Evolutionary conservation across 2,113 vertebrate genomes (phyloP), one percentile per base, ranked within the genome.

Genomic region (Myiopsitta monachus): DNA sequence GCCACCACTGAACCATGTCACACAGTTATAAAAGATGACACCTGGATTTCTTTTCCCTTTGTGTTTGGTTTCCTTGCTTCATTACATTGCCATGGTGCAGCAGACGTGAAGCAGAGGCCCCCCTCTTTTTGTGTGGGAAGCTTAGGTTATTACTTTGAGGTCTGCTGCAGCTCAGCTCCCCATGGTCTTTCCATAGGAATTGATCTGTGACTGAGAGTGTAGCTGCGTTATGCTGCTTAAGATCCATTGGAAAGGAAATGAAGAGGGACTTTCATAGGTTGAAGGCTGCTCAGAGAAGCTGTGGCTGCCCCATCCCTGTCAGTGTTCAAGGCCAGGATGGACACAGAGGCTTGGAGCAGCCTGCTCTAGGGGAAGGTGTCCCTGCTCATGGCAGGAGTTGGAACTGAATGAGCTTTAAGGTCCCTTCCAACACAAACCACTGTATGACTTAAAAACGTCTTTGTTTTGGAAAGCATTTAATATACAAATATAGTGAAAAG

Each of bases 61-160:
- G 44, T 39, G 44, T 70, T 91, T 72, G 43, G 18, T 72, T 70
- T 76, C 38, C 68, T 64, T 75, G 38, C 68, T 69, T 75, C n/a
- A 6, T 51, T 80, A 6, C 43, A 7, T 22, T 73, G 72, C 52
- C 8, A 2, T 2, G 2, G 41, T 63, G 84, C 43, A 33, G 55
- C 3, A 51, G 66, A n/a, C 2, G 4, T 36, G 61, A 63, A 28
- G 55, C 55, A 70, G 54, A 70, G 30, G 30, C 69, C 43, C 1
- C 0, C 4, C 11, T 0, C 61, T 23, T 63, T 68, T 43, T 26
- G 3, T 24, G 1, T 33, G 33, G 33, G 55, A 63, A 72, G 21
- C 3, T 7, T 3, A n/a, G n/a, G 7, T 59, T 70, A 3, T 64
- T 80, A 4, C 31, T 19, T 23, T 62, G 39, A 73, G 27, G 14